Conservation (phyloP, 2,797 vertebrate species). For the Mormyrus hasselquistii region DNA sequence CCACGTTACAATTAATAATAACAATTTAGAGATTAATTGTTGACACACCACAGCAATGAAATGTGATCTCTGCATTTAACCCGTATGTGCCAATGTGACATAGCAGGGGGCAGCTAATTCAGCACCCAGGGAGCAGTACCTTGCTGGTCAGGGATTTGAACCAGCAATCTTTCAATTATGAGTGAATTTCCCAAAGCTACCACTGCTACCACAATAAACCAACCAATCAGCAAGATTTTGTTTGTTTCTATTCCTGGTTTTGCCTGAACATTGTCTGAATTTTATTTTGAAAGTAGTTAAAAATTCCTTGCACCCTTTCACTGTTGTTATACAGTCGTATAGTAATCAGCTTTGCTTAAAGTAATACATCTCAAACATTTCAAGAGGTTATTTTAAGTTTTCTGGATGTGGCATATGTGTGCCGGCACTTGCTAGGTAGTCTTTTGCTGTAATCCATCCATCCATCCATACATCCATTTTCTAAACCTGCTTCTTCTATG, state of each 20-base stretch:
- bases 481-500: background rate
- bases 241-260: background rate
- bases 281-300: background rate
- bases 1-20: constrained; percentile 39
- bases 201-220: background rate
- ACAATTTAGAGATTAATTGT: background rate
- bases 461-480: background rate
- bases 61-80: no score
- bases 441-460: background rate
- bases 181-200: no score
- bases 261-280: background rate
- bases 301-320: background rate
- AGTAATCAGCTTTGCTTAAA: background rate
- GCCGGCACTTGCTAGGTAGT: background rate
- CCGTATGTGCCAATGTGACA: no score
- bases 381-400: background rate
- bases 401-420: background rate
- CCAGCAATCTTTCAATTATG: no score
- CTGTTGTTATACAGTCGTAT: background rate
- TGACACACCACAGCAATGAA: no score
- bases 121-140: no score
- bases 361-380: background rate
- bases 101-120: no score
- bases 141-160: no score
- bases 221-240: background rate